phyloP scores from a whole-genome alignment of 1,140 invertebrate genomes.

The Arion vulgaris region DNA sequence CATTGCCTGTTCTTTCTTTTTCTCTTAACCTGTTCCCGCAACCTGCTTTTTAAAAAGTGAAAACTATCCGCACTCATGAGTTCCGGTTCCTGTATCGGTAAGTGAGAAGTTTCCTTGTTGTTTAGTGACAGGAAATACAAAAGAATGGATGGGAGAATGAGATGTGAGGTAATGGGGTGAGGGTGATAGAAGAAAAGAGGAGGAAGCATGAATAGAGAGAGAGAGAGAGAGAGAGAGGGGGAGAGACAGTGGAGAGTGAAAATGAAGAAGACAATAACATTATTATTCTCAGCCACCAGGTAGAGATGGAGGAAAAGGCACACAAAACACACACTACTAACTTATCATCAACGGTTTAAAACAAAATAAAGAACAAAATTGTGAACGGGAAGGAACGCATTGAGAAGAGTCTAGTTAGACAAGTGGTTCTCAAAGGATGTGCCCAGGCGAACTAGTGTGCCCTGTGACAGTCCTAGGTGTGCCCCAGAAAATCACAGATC shows the following conservation, averaged over 20 bases:
- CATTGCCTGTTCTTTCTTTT: neutral
- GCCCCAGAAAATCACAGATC: no score
- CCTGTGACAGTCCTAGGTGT: no score
- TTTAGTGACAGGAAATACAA: neutral
- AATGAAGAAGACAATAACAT: neutral
- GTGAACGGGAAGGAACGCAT: no score
- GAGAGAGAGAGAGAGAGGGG: neutral
- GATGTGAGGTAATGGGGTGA: neutral
- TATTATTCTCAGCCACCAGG: no score
- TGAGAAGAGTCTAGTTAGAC: no score
- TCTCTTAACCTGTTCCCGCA: neutral
- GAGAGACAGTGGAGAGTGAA: neutral
- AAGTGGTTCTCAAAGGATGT: no score
- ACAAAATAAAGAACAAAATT: no score
- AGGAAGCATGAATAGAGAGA: neutral
- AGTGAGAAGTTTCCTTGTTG: neutral
- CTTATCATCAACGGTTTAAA: no score
- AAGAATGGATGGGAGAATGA: neutral
- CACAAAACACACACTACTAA: no score
- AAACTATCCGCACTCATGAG: neutral
- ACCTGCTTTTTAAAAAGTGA: neutral
- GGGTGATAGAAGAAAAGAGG: slow-evolving; percentile 32
- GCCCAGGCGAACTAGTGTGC: no score
- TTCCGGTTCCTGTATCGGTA: neutral
- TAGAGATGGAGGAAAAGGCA: no score